These are phyloP conservation scores for Bettongia penicillata DNA, from an alignment of 2,113 vertebrate genomes.

Conservation along the genomic window DNA sequence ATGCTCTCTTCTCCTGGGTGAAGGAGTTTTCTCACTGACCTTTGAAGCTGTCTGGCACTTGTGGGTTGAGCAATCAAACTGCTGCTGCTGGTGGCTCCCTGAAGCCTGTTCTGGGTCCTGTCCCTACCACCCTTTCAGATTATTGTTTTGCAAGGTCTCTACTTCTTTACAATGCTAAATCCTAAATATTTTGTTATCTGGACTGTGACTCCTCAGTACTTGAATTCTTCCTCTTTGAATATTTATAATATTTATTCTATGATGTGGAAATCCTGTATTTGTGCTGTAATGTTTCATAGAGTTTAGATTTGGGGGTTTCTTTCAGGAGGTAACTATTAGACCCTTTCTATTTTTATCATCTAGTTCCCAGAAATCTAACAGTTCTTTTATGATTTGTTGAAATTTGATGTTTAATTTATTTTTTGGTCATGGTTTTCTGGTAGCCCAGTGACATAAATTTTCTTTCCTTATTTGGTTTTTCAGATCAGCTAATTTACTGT, in stretches of 20 bases:
- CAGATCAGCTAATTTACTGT: neutral
- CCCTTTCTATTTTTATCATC: neutral
- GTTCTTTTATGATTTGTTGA: neutral
- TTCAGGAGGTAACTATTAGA: neutral
- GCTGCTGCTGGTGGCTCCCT: no score
- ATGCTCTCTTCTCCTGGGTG: no score
- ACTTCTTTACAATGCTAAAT: neutral
- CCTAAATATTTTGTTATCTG: neutral
- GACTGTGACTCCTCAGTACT: neutral
- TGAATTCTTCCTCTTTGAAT: neutral
- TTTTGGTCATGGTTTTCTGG: neutral
- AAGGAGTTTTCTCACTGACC: no score
- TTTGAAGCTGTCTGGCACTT: no score
- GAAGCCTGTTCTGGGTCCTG: no score
- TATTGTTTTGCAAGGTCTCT: neutral
- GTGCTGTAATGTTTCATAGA: neutral
- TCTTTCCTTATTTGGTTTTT: neutral
- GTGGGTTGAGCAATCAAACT: no score
- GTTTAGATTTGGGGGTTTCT: neutral
- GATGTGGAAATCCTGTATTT: neutral
- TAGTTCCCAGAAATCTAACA: neutral
- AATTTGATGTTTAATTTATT: neutral
- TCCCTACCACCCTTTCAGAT: neutral
- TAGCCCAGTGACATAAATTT: neutral
- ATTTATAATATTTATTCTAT: neutral